Base-by-base conservation (phyloP, 2,113 vertebrate genomes). In the Indri indri region DNA sequence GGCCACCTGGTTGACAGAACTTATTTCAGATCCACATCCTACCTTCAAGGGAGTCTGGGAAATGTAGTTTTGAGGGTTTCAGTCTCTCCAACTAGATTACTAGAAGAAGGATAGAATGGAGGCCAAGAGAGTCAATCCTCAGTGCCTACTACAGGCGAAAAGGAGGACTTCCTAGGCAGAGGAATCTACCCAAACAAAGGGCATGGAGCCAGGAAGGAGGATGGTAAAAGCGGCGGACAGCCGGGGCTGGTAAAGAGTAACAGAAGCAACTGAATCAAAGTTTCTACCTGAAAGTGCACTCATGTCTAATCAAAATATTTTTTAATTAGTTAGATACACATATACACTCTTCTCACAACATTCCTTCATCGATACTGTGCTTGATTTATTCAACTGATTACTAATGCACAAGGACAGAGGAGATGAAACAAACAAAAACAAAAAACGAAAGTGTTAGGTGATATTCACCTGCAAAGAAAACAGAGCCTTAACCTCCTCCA, bases 41-140 rank as follows among this genome's bases (percentile, higher is more conserved):
- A 95, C 82, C 81, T 85, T 37, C 71, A 88, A 80, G 81, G 76
- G 84, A 92, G 66, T 74, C 84, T 70, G 27, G 11, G 61, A 84
- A 93, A 54, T 59, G 17, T 34, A 10, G 9, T 45, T 87, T 47
- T 18, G 18, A 68, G 34, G 22, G 70, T 70, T 74, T 13, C 37
- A 59, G 13, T 59, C 34, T 90, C 37, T 90, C 85, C 59, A 82
- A n/a, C 45, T 47, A 59, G 65, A 82, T 82, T 94, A 16, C 81
- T 80, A n/a, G 45, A 84, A 25, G 52, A 90, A 70, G 32, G 45
- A 27, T 32, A 54, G 68, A 54, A 77, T 17, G 57, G 52, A 92
- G 61, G 40, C 37, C 65, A 63, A 3, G 17, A 89, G n/a, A 89
- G 27, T 37, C 45, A 59, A 45, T 86, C 27, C n/a, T 76, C 16